phyloP scores from a whole-genome alignment of 2,797 vertebrate species.

The Chromobotia macracanthus region DNA sequence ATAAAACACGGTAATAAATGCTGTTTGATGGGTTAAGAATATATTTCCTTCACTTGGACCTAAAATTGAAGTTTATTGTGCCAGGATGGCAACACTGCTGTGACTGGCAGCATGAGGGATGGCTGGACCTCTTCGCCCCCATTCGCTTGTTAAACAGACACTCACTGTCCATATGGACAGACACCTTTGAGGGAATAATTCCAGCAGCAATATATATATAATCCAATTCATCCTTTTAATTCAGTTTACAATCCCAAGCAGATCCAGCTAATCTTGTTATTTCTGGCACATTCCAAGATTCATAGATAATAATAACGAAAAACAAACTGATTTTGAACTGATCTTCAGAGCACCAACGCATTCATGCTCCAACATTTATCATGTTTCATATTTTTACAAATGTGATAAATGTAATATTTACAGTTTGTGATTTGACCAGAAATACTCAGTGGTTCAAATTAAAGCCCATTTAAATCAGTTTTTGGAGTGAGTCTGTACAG shows the following conservation, averaged over 20 bases:
- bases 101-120: neutral
- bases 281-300: conserved; percentile 14
- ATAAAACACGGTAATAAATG: no score
- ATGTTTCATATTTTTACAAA: neutral
- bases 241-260: neutral
- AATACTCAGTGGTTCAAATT: neutral
- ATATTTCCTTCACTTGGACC: neutral
- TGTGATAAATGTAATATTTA: neutral
- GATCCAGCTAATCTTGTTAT: neutral
- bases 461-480: neutral
- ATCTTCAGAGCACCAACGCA: neutral
- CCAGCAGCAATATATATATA: conserved; percentile 4
- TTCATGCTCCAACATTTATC: neutral
- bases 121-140: neutral
- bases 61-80: conserved; percentile 11
- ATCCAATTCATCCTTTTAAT: conserved; percentile 3
- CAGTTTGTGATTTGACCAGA: neutral
- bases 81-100: neutral
- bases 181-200: neutral
- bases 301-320: neutral
- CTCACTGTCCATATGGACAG: conserved; percentile 1
- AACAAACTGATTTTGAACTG: neutral
- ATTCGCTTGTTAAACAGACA: neutral
- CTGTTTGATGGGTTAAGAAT: neutral
- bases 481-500: neutral